phyloP scores from a whole-genome alignment of 2,888 invertebrate species.

The Pinctada fucata region DNA sequence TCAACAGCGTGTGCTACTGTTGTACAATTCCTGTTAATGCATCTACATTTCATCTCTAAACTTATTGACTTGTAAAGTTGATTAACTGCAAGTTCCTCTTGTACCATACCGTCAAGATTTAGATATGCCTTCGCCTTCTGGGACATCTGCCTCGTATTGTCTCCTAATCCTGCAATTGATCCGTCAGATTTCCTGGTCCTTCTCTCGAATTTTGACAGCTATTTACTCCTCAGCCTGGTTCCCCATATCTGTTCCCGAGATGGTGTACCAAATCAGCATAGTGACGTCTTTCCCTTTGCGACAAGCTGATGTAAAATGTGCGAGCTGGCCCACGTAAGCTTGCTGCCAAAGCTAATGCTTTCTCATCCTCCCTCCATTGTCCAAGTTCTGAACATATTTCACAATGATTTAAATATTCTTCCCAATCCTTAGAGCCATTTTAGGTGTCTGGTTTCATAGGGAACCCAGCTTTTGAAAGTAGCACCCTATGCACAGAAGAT shows the following conservation, averaged over 20 bases:
- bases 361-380: constrained; percentile 20
- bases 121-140: constrained; percentile 28
- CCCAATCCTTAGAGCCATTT: no score
- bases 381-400: constrained; percentile 25
- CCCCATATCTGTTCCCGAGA: constrained; percentile 27
- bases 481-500: no score
- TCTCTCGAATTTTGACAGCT: constrained; percentile 29
- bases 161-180: constrained; percentile 31
- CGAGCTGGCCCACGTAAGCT: constrained; percentile 28
- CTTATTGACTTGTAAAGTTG: constrained; percentile 37
- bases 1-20: constrained; percentile 10
- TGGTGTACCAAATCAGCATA: constrained; percentile 13
- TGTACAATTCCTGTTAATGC: no score
- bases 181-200: constrained; percentile 27
- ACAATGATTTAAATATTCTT: constrained; percentile 7
- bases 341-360: constrained; percentile 28
- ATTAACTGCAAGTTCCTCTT: constrained; percentile 37
- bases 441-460: no score
- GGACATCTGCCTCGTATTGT: constrained; percentile 37
- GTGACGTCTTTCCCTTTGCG: neutral
- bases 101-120: constrained; percentile 25
- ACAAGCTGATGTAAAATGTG: constrained; percentile 22
- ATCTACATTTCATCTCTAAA: neutral
- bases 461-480: no score
- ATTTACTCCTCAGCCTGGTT: constrained; percentile 34